Base-by-base conservation (phyloP, 1,140 invertebrate species). In the Trichogramma pretiosum region DNA sequence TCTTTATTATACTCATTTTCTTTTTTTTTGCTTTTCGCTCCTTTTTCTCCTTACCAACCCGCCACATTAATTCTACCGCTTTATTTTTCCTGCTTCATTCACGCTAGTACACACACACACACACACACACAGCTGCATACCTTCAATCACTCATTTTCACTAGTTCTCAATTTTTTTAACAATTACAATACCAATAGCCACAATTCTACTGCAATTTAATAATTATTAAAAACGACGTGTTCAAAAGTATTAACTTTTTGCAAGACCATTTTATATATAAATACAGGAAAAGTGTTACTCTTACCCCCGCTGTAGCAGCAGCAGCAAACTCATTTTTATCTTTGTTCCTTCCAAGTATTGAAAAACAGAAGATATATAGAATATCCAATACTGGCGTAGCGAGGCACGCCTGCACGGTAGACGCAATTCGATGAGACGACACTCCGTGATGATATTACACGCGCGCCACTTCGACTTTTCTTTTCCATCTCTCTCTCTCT, bases 351-450 rank as follows among this genome's bases (percentile, higher is more conserved):
- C 32, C 48, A 57, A 58, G 53, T 58, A 58, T 57, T 46, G 55
- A 57, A 55, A 55, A 55, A 57, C 50, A 59, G 57, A 57, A 52
- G 55, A 59, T 55, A 56, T 58, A 58, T 43, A 33, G 26, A 16
- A 24, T 21, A 40, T 47, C 37, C 45, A 47, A 47, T 47, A 47
- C 2, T n/a, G n/a, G n/a, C n/a, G n/a, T n/a, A n/a, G n/a, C n/a
- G 26, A 30, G 24, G 13, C 26, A 21, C 40, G 30, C 3, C 19
- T n/a, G n/a, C n/a, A 13, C 2, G 18, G 44, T 50, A 45, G 41
- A 39, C 37, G 45, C 48, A 46, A 42, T 45, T 33, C 18, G 46
- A 37, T 30, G 30, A 28, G 46, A 26, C 11, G 32, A 21, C 21
- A 24, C 19, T 32, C 24, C 35, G 49, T 19, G 51, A 32, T 50